These are phyloP conservation scores for Sardina pilchardus DNA, from an alignment of 2,113 vertebrate genomes.

Conservation along the genomic window DNA sequence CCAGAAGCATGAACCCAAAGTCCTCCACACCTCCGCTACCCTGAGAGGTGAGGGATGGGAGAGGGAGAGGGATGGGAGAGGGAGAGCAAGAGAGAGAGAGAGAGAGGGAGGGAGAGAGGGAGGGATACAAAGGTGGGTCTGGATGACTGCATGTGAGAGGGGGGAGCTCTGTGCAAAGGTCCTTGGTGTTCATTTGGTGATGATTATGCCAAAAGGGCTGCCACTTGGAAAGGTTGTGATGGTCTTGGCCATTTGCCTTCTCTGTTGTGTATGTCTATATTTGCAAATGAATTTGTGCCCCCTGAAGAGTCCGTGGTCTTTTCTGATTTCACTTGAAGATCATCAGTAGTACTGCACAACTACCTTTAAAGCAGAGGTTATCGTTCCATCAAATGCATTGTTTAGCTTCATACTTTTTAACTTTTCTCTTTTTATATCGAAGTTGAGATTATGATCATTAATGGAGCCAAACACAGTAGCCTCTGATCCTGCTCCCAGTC, in stretches of 20 bases:
- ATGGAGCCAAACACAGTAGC: not conserved
- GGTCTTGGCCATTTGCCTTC: not conserved
- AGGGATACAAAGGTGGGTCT: no score
- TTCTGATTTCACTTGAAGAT: not conserved
- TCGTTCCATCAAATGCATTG: not conserved
- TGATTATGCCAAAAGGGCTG: not conserved
- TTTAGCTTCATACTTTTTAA: not conserved
- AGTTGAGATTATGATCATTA: not conserved
- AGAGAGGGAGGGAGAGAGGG: not conserved
- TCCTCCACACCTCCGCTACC: conserved; percentile 90
- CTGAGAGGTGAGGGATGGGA: conserved; percentile 80
- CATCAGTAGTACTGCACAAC: not conserved
- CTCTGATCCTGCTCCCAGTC: not conserved
- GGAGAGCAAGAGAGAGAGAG: not conserved
- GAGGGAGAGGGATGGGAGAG: not conserved
- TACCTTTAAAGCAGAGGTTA: not conserved
- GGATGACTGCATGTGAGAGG: not conserved
- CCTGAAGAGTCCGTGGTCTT: not conserved
- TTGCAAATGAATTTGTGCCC: not conserved
- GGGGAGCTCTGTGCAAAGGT: not conserved
- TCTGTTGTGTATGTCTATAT: not conserved
- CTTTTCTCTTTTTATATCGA: no score
- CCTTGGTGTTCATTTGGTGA: not conserved
- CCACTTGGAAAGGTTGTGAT: not conserved
- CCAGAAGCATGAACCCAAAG: conserved; percentile 94